Evolutionary conservation across 2,888 invertebrate genomes (phyloP).

Genomic region (Aproaerema taeniolella): DNA sequence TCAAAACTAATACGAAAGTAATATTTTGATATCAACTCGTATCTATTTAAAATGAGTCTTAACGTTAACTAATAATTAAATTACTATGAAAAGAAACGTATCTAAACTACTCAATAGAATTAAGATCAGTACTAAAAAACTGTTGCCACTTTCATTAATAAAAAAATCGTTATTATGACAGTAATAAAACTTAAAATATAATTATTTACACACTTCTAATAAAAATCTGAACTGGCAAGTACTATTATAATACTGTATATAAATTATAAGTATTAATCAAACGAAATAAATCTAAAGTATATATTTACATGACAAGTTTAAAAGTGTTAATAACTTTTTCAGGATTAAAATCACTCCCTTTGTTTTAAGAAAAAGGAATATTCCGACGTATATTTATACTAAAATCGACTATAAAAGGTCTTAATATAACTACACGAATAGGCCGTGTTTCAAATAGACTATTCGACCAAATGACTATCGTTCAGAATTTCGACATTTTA

Average conservation of each 20-base stretch:
- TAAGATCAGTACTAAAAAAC: slow-evolving; percentile 27
- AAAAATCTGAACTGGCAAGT: slow-evolving; percentile 62
- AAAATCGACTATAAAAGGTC: slow-evolving; percentile 23
- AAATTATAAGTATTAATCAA: slow-evolving; percentile 52
- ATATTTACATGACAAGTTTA: slow-evolving; percentile 30
- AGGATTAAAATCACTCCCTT: background rate
- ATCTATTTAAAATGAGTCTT: background rate
- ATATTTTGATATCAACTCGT: too few species aligned
- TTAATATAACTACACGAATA: slow-evolving; percentile 13
- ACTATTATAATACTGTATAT: slow-evolving; percentile 69
- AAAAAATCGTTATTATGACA: slow-evolving; percentile 40
- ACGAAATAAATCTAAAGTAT: slow-evolving; percentile 32
- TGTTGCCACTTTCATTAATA: slow-evolving; percentile 26
- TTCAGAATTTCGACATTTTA: slow-evolving; percentile 26
- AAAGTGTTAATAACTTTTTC: background rate
- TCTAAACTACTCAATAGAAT: slow-evolving; percentile 28
- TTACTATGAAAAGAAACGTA: slow-evolving; percentile 21
- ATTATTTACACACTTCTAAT: slow-evolving; percentile 54
- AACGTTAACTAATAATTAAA: slow-evolving; percentile 11
- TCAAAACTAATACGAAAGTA: too few species aligned
- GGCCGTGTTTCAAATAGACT: slow-evolving; percentile 19
- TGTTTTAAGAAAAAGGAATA: background rate
- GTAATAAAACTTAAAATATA: slow-evolving; percentile 28
- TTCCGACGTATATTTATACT: slow-evolving; percentile 17
- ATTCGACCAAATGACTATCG: slow-evolving; percentile 29